Conservation (phyloP, 2,888 invertebrate species). For the Hyposoter dolosus region DNA sequence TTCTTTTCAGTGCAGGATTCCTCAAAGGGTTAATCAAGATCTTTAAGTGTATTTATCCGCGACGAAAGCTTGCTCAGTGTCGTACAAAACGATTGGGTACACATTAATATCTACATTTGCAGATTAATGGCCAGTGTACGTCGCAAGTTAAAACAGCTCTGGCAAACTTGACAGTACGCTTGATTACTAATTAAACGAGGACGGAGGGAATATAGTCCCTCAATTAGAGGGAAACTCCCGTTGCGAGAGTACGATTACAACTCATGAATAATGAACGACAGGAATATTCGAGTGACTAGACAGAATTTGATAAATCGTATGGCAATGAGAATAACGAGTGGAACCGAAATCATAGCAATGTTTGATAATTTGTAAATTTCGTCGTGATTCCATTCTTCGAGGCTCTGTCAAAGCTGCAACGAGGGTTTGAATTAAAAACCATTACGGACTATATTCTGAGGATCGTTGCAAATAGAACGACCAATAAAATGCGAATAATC, state of each 20-base stretch:
- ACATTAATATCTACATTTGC: conserved; percentile 5
- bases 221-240: conserved; percentile 61
- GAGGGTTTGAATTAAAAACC: not conserved
- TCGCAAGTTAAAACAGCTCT: conserved; percentile 6
- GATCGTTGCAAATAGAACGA: conserved; percentile 10
- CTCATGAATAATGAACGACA: conserved; percentile 8
- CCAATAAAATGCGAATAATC: conserved; percentile 10
- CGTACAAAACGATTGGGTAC: not conserved
- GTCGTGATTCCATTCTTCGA: not conserved
- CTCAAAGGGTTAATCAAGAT: not conserved
- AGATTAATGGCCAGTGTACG: conserved; percentile 29
- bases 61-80: not conserved
- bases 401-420: not conserved
- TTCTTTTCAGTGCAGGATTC: too few species aligned
- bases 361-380: not conserved
- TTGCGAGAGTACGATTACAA: conserved; percentile 52
- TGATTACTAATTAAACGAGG: conserved; percentile 65
- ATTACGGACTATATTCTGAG: not conserved
- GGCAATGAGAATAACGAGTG: not conserved
- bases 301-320: conserved; percentile 43
- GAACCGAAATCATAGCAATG: not conserved
- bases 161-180: conserved; percentile 37
- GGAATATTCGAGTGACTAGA: not conserved
- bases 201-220: conserved; percentile 50
- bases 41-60: not conserved